Percentiles rank a stretch among this genome's conserved stretches.
Conservation (phyloP, 2,888 invertebrate species). For the Drosophila affinis region DNA sequence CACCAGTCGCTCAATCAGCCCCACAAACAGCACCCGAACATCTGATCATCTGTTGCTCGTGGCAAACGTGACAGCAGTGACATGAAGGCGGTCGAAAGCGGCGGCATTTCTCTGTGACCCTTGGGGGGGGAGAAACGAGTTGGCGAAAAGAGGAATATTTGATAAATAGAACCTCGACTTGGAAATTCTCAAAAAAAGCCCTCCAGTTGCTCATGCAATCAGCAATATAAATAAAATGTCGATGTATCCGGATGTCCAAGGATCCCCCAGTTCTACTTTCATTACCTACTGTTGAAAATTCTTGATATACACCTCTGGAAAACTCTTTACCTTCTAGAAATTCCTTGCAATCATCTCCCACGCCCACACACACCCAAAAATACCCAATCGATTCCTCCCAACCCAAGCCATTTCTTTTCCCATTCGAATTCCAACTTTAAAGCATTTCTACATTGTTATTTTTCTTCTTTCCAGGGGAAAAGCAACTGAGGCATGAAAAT, state of each 20-base stretch:
- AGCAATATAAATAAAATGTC: no score
- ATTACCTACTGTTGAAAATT: background rate
- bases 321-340: background rate
- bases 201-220: no score
- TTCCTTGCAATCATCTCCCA: background rate
- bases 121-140: background rate
- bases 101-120: slow-evolving; percentile 40
- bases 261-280: no score
- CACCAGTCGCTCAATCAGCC: slow-evolving; percentile 63
- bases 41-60: slow-evolving; percentile 68
- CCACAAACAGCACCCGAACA: slow-evolving; percentile 67
- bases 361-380: background rate
- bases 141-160: no score
- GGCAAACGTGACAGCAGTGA: slow-evolving; percentile 58
- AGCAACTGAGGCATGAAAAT: slow-evolving; percentile 70
- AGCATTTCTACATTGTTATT: slow-evolving; percentile 26
- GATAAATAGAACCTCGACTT: no score
- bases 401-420: background rate
- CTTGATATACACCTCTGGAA: background rate
- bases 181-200: no score
- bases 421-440: slow-evolving; percentile 17
- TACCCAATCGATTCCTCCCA: background rate
- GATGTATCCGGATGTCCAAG: no score
- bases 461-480: slow-evolving; percentile 40
- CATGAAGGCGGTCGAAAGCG: slow-evolving; percentile 53